Base-by-base conservation (phyloP, 2,888 invertebrate species). In the Notocelia uddmanniana region DNA sequence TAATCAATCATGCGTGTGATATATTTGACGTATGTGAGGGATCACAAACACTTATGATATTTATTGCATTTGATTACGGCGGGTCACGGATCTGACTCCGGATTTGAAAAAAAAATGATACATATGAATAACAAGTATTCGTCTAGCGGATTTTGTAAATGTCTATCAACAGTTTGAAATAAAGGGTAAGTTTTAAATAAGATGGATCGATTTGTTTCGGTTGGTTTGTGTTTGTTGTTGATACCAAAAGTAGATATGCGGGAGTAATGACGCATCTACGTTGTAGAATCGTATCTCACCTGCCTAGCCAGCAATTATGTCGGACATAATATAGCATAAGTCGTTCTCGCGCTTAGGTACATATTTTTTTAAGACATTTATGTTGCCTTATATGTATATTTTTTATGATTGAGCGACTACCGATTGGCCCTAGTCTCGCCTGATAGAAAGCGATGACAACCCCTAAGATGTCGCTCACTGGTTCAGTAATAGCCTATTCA, bases 1-100 rank as follows among this genome's bases (percentile, higher is more conserved):
- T 75, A 77, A 81, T 80, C 79, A 79, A 81, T 81, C 81, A 78
- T 68, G 70, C 37, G 69, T 73, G 79, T 79, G 79, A 79, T 80
- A 77, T 75, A 78, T 77, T 75, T 76, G 76, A 77, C 77, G 74
- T 69, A 69, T 77, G 78, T 79, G 76, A 79, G 77, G 74, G 77
- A 75, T 76, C 75, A 73, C 54, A 73, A 68, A 74, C 75, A 75
- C 58, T 69, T 67, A 62, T 69, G 62, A 73, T 71, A 68, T 72
- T 68, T 72, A 72, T 72, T 67, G 55, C 68, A 37, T 74, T 73
- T 75, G 74, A 75, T 76, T 74, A 74, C 74, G 48, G 37, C 45
- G 68, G 74, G 75, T 76, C 76, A 76, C 57, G 76, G 76, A 67
- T 71, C 15, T 68, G 71, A 66, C 70, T 70, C 31, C 26, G 68